Evolutionary conservation across 2,797 vertebrate genomes (phyloP).

Genomic region (Rhinoraja longicauda): DNA sequence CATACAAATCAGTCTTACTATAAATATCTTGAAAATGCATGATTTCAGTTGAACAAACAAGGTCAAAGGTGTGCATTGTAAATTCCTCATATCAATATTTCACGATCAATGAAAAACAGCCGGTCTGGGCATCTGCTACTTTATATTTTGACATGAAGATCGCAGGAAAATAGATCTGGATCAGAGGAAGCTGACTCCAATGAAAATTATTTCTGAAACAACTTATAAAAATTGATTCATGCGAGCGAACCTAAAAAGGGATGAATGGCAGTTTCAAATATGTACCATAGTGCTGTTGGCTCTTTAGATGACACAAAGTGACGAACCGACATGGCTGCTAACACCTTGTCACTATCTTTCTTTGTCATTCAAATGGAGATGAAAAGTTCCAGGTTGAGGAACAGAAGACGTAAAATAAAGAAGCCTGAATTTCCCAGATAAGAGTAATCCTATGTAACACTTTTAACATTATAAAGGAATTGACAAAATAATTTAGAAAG

Average conservation of each 20-base stretch:
- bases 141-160: neutral
- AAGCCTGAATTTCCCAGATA: neutral
- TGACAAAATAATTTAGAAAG: neutral
- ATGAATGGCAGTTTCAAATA: neutral
- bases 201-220: neutral
- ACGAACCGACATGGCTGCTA: neutral
- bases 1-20: too few species aligned
- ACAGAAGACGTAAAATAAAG: neutral
- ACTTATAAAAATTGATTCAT: neutral
- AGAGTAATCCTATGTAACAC: too few species aligned
- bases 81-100: too few species aligned
- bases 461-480: neutral
- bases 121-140: neutral
- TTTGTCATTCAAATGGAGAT: neutral
- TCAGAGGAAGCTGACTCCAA: neutral
- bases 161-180: neutral
- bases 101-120: too few species aligned
- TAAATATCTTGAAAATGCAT: too few species aligned
- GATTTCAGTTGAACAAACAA: too few species aligned
- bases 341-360: neutral
- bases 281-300: neutral
- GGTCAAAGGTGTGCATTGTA: too few species aligned
- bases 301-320: neutral
- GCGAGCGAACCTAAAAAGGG: neutral
- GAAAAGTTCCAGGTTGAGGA: neutral